A percentile compares a stretch with the other conserved stretches of the same genome.
Evolutionary conservation across 2,113 vertebrate genomes (phyloP).

Genomic region (Laticauda laticaudata): DNA sequence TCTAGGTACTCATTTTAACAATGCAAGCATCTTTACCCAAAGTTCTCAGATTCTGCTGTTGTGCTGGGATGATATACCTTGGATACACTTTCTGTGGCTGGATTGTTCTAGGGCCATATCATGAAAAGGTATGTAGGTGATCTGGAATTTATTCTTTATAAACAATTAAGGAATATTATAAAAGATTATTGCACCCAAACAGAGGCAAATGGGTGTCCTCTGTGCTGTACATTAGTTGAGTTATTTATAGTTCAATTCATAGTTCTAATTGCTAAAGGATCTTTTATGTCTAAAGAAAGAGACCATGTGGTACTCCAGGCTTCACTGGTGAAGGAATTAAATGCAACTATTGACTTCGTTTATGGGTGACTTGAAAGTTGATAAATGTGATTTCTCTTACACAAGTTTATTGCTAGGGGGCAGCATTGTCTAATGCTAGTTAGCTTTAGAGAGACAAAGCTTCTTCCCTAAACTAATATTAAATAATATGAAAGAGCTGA

Average conservation of each 20-base stretch:
- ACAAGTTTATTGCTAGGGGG: constrained; percentile 49
- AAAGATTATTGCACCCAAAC: background rate
- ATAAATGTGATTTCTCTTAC: background rate
- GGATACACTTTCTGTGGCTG: constrained; percentile 97
- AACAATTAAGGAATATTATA: no score
- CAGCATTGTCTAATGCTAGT: constrained; percentile 43
- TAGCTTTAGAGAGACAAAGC: background rate
- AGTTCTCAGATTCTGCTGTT: constrained; percentile 93
- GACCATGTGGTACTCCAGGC: background rate
- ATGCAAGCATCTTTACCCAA: constrained; percentile 93
- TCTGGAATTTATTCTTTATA: background rate
- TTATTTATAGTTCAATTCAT: background rate
- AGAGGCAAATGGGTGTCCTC: background rate
- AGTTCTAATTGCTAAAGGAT: background rate
- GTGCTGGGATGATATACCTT: constrained; percentile 96
- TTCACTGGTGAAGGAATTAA: background rate
- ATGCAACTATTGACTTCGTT: background rate
- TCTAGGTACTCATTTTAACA: constrained; percentile 91
- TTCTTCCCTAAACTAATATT: background rate
- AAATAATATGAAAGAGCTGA: background rate
- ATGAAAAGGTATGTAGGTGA: constrained; percentile 84
- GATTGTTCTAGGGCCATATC: constrained; percentile 95
- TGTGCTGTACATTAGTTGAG: background rate
- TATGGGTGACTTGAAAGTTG: background rate
- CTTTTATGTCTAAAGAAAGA: background rate